A percentile compares a stretch with the other conserved stretches of the same genome.
Conservation (phyloP, 2,888 invertebrate species). For the Andrena hattorfiana region DNA sequence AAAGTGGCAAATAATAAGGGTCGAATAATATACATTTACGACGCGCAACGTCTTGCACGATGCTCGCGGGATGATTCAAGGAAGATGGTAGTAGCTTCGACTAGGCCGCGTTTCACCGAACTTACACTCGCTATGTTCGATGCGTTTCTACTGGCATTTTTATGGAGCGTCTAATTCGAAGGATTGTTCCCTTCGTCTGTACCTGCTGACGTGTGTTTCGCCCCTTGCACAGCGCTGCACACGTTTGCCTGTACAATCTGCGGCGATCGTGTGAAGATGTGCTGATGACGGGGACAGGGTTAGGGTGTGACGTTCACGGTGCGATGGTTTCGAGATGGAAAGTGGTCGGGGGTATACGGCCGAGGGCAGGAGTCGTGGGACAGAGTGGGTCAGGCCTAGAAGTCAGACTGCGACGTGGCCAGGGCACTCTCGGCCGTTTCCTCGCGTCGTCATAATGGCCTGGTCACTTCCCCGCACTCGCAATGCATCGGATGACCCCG, state of each 20-base stretch:
- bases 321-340: constrained; percentile 48
- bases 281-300: constrained; percentile 15
- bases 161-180: constrained; percentile 24
- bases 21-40: background rate
- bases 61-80: constrained; percentile 2
- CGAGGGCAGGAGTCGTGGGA: constrained; percentile 43
- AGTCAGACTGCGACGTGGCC: constrained; percentile 82
- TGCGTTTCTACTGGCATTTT: background rate
- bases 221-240: constrained; percentile 13
- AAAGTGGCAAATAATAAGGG: background rate
- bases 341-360: constrained; percentile 38
- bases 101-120: constrained; percentile 28
- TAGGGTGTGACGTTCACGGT: constrained; percentile 37
- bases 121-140: background rate
- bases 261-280: background rate
- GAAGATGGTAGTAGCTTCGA: background rate
- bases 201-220: constrained; percentile 10
- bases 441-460: constrained; percentile 84
- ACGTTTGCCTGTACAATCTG: constrained; percentile 41
- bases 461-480: constrained; percentile 83
- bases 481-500: constrained; percentile 79
- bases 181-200: constrained; percentile 48
- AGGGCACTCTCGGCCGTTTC: constrained; percentile 83
- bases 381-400: constrained; percentile 73
- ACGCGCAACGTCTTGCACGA: background rate